Percentiles rank a stretch among this genome's conserved stretches.
phyloP scores from a whole-genome alignment of 2,888 invertebrate genomes.

The Stomorhina lunata region DNA sequence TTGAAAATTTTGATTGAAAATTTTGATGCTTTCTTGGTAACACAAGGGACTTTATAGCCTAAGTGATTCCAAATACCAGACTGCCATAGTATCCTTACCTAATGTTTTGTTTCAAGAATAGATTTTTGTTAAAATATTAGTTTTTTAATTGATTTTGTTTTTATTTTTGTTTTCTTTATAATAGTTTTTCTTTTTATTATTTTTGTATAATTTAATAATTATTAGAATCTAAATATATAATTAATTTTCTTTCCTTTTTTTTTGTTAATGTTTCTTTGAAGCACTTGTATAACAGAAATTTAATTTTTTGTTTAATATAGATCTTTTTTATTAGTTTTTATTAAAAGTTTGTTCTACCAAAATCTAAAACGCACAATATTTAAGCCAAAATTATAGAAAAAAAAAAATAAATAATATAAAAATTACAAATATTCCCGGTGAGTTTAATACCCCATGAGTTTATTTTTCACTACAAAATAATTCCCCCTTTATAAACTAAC shows the following conservation, averaged over 20 bases:
- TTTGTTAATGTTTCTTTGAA: slow-evolving; percentile 63
- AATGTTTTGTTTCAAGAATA: not conserved
- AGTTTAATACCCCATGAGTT: too few relatives aligned
- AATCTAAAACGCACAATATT: slow-evolving; percentile 45
- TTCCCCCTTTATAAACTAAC: too few relatives aligned
- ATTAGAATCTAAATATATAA: slow-evolving; percentile 66
- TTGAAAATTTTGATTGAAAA: too few relatives aligned
- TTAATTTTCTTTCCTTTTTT: slow-evolving; percentile 17
- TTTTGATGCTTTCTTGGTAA: too few relatives aligned
- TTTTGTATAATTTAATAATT: slow-evolving; percentile 68
- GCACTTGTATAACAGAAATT: slow-evolving; percentile 68
- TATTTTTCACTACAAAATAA: too few relatives aligned
- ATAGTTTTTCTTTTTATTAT: slow-evolving; percentile 47
- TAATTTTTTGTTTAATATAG: slow-evolving; percentile 30
- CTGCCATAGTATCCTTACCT: too few relatives aligned
- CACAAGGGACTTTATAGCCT: too few relatives aligned
- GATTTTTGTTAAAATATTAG: not conserved
- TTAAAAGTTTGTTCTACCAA: slow-evolving; percentile 11
- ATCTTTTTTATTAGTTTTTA: slow-evolving; percentile 25
- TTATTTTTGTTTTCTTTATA: slow-evolving; percentile 48
- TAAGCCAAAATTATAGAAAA: slow-evolving; percentile 49
- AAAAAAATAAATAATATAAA: not conserved
- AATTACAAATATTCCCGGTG: too few relatives aligned
- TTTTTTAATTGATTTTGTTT: slow-evolving; percentile 23
- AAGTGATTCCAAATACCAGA: too few relatives aligned